Evolutionary conservation across 2,113 vertebrate genomes (phyloP).

Genomic region (Apodemus speciosus): DNA sequence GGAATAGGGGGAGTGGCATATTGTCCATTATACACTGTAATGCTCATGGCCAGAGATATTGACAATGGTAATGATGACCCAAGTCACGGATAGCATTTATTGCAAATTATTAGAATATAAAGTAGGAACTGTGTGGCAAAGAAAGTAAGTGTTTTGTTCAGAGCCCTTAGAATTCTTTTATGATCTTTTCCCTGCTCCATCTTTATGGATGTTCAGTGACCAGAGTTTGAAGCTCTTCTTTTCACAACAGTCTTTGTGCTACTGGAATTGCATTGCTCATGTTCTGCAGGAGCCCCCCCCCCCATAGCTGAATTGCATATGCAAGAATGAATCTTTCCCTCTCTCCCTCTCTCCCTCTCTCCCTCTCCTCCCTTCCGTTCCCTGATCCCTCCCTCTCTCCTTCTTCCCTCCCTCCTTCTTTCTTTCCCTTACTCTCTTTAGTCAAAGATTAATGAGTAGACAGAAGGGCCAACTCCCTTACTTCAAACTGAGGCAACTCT

Average conservation of each 20-base stretch:
- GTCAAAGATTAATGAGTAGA: neutral
- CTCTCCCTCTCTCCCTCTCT: too few relatives aligned
- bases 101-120: neutral
- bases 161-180: neutral
- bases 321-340: neutral
- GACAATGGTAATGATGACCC: neutral
- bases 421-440: neutral
- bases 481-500: neutral
- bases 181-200: neutral
- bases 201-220: neutral
- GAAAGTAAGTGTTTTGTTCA: neutral
- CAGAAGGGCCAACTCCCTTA: neutral
- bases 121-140: neutral
- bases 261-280: neutral
- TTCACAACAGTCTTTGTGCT: neutral
- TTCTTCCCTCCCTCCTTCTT: neutral
- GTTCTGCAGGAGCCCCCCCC: neutral
- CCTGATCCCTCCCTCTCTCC: too few relatives aligned
- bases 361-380: too few relatives aligned
- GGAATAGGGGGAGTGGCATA: neutral
- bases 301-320: neutral
- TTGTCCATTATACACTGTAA: neutral
- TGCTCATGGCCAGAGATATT: neutral
- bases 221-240: neutral
- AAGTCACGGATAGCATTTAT: constrained; percentile 3